Conservation (phyloP, 2,888 invertebrate species). For the Disparrhopalites patrizii region DNA sequence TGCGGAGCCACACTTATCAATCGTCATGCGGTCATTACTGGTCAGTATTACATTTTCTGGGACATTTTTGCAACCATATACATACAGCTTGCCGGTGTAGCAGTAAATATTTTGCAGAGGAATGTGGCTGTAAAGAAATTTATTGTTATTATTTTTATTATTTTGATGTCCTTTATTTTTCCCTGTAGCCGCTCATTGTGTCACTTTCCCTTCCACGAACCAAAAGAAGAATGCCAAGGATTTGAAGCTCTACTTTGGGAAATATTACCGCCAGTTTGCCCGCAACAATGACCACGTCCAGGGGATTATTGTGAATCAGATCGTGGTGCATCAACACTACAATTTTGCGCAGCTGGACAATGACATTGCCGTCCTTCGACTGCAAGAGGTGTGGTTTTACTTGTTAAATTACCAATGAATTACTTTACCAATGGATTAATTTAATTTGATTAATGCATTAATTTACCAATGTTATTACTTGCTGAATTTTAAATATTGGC, state of each 20-base stretch:
- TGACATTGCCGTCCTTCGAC: slow-evolving; percentile 29
- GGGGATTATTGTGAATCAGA: neutral
- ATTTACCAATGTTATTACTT: neutral
- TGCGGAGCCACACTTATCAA: slow-evolving; percentile 34
- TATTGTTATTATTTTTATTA: neutral
- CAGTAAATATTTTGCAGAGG: too few relatives aligned
- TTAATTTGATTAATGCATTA: too few relatives aligned
- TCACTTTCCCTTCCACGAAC: slow-evolving; percentile 28
- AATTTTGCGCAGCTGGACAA: slow-evolving; percentile 17
- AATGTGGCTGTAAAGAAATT: too few relatives aligned
- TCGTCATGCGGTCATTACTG: slow-evolving; percentile 29
- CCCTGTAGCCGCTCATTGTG: slow-evolving; percentile 33
- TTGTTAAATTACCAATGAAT: neutral
- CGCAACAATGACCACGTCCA: slow-evolving; percentile 34
- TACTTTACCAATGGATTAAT: neutral
- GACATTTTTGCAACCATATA: neutral
- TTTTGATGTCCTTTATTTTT: neutral
- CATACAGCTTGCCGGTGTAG: too few relatives aligned
- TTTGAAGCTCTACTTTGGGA: slow-evolving; percentile 30
- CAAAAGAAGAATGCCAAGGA: slow-evolving; percentile 23
- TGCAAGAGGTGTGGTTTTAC: slow-evolving; percentile 22
- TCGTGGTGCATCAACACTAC: slow-evolving; percentile 23
- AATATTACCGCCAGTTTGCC: slow-evolving; percentile 25
- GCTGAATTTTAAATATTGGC: too few relatives aligned
- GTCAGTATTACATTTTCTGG: neutral